A percentile compares a stretch with the other conserved stretches of the same genome.
phyloP scores from a whole-genome alignment of 2,888 invertebrate genomes.

The Diplazon laetatorius region DNA sequence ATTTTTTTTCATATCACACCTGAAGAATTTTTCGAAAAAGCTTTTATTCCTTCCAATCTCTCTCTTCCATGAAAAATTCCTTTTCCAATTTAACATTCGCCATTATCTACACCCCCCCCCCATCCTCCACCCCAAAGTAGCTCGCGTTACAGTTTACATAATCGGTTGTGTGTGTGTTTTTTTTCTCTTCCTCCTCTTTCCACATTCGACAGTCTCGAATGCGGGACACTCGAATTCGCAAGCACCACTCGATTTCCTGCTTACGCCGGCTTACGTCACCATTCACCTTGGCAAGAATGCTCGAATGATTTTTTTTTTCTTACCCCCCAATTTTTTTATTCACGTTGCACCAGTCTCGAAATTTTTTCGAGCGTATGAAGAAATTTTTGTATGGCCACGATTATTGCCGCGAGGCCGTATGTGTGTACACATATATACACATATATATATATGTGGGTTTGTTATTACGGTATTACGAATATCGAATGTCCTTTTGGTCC shows the following conservation, averaged over 20 bases:
- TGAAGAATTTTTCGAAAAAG: background rate
- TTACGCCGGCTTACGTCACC: conserved; percentile 73
- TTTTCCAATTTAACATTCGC: background rate
- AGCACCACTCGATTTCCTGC: conserved; percentile 75
- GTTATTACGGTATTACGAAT: conserved; percentile 81
- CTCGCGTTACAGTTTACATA: conserved; percentile 32
- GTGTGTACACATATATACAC: too few relatives aligned
- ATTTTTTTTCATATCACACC: background rate
- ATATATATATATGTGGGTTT: conserved; percentile 66
- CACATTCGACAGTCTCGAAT: conserved; percentile 36
- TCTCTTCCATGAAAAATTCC: background rate
- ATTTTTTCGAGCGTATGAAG: conserved; percentile 62
- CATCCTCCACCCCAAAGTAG: conserved; percentile 1
- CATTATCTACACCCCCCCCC: background rate
- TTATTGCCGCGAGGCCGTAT: conserved; percentile 26
- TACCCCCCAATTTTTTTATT: conserved; percentile 32
- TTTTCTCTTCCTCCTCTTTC: conserved; percentile 31
- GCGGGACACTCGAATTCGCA: conserved; percentile 64
- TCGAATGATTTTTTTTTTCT: conserved; percentile 68
- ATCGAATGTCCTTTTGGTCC: conserved; percentile 81
- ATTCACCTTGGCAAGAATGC: conserved; percentile 64
- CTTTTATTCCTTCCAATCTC: background rate
- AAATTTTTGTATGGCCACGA: conserved; percentile 60
- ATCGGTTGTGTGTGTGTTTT: background rate
- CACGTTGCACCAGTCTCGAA: conserved; percentile 48